phyloP scores from a whole-genome alignment of 2,113 vertebrate species.

The Dolichotis patagonum region DNA sequence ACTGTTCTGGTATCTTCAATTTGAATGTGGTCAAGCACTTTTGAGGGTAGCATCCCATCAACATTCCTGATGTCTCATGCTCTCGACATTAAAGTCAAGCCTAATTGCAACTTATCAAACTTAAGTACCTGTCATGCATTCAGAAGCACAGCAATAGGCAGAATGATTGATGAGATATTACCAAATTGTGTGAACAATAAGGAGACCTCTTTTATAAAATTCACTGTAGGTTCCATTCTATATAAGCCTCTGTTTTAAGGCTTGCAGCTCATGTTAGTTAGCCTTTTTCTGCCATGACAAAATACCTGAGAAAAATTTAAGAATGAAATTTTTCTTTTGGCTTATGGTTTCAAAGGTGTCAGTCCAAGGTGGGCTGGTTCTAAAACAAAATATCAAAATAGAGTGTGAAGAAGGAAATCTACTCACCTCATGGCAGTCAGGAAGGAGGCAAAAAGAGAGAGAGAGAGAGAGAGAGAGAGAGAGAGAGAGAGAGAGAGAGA shows the following conservation, averaged over 20 bases:
- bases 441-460: background rate
- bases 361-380: background rate
- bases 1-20: fast-evolving
- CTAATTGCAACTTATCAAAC: background rate
- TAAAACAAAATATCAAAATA: background rate
- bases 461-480: background rate
- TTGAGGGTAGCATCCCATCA: background rate
- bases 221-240: background rate
- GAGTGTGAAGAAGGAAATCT: background rate
- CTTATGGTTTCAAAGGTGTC: background rate
- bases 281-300: background rate
- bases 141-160: background rate
- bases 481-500: background rate
- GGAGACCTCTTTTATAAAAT: background rate
- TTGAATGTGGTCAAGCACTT: background rate
- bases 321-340: background rate
- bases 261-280: background rate
- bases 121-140: background rate
- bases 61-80: fast-evolving
- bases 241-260: background rate
- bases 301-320: background rate
- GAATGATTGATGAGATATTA: background rate
- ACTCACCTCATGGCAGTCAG: background rate
- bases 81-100: background rate
- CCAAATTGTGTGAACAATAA: background rate